Percentiles rank a stretch among this genome's conserved stretches.
phyloP scores from a whole-genome alignment of 2,888 invertebrate species.

The Clostera curtula region DNA sequence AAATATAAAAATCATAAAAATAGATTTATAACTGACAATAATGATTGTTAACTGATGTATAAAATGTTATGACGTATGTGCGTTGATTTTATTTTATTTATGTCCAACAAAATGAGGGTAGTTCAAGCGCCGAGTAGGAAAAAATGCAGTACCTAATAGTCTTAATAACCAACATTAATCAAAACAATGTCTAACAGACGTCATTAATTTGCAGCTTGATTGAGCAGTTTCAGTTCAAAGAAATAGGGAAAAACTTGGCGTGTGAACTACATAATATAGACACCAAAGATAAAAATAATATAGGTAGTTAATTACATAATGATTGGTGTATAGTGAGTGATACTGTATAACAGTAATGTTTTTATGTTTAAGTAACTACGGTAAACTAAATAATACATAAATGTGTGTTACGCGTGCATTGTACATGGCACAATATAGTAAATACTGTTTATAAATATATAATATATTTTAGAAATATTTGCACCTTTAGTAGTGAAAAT shows the following conservation, averaged over 20 bases:
- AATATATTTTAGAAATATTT: constrained; percentile 74
- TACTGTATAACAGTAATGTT: constrained; percentile 70
- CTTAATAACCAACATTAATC: too few species aligned
- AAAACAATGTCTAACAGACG: constrained; percentile 8
- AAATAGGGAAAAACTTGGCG: constrained; percentile 38
- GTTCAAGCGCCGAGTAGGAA: constrained; percentile 49
- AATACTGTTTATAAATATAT: constrained; percentile 64
- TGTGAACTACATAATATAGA: constrained; percentile 57
- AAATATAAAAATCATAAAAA: constrained; percentile 69
- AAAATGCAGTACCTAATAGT: constrained; percentile 6
- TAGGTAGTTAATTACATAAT: constrained; percentile 55
- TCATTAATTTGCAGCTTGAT: constrained; percentile 21
- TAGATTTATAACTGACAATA: constrained; percentile 75
- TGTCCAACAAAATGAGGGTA: constrained; percentile 46
- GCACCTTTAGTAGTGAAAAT: constrained; percentile 71
- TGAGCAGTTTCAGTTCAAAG: constrained; percentile 13
- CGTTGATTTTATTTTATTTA: constrained; percentile 56
- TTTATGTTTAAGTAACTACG: constrained; percentile 58
- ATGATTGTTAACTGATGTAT: constrained; percentile 75
- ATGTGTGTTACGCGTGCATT: constrained; percentile 68
- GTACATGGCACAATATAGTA: constrained; percentile 67
- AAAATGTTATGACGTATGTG: constrained; percentile 68
- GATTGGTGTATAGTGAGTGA: constrained; percentile 63
- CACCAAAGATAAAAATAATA: constrained; percentile 52
- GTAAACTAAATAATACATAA: constrained; percentile 39